Conservation (phyloP, 2,113 vertebrate genomes). For the Sceloporus undulatus region DNA sequence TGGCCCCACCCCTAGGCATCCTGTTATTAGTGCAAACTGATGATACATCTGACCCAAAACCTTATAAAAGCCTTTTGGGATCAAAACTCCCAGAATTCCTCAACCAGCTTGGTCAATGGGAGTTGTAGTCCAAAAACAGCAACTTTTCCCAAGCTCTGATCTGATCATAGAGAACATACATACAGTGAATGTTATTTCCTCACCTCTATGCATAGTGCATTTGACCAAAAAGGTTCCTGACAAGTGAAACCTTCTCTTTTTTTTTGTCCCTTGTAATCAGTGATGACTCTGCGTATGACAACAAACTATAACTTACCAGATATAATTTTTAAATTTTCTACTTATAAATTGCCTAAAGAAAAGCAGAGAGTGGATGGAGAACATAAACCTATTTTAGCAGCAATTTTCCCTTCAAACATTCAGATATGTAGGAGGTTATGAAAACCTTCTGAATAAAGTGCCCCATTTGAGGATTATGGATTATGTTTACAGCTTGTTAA, state of each 20-base stretch:
- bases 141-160: too few relatives aligned
- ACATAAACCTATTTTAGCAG: conserved; percentile 2
- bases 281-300: not conserved
- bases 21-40: not conserved
- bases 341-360: conserved; percentile 13
- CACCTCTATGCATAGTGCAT: not conserved
- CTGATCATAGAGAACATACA: too few relatives aligned
- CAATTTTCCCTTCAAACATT: not conserved
- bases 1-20: not conserved
- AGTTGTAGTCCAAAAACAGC: not conserved
- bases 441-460: not conserved
- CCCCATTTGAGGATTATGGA: not conserved
- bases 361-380: not conserved
- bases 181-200: not conserved
- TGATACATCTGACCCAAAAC: too few relatives aligned
- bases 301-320: not conserved
- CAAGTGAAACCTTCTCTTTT: not conserved
- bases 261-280: not conserved
- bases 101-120: too few relatives aligned
- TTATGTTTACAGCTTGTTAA: conserved; percentile 13
- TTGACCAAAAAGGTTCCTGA: not conserved
- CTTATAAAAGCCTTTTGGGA: too few relatives aligned
- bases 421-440: not conserved
- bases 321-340: conserved; percentile 21
- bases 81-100: too few relatives aligned